Percentiles rank a stretch among this genome's conserved stretches.
Conservation (phyloP, 2,797 vertebrate genomes). For the Molossus molossus region DNA sequence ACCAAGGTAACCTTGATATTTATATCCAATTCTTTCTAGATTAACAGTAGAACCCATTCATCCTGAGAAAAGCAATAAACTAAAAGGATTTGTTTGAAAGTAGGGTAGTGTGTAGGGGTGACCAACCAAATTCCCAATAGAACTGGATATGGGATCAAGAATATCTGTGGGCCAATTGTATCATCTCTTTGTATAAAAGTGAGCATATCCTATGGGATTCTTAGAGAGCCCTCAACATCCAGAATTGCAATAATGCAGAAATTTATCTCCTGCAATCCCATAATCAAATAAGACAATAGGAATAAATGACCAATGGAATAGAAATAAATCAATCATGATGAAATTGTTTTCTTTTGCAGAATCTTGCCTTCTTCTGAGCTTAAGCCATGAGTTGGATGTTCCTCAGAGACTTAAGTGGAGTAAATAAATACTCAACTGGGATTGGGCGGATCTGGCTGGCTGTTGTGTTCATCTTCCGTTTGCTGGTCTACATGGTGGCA, state of each 20-base stretch:
- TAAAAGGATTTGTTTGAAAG: neutral
- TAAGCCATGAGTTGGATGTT: constrained; percentile 94
- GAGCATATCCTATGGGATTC: neutral
- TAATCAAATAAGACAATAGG: neutral
- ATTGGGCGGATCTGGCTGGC: constrained; percentile 94
- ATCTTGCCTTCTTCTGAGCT: constrained; percentile 72
- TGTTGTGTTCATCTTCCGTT: constrained; percentile 93
- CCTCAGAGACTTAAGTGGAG: constrained; percentile 93
- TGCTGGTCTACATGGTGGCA: constrained; percentile 93
- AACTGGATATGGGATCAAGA: neutral
- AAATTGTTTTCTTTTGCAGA: constrained; percentile 84
- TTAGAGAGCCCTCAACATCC: neutral
- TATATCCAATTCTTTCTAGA: neutral
- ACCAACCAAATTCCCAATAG: constrained; percentile 36
- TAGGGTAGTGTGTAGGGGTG: neutral
- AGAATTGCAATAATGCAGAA: neutral
- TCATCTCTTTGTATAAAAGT: neutral
- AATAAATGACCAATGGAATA: neutral
- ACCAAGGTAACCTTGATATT: neutral
- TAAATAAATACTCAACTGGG: constrained; percentile 94
- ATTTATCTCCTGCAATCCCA: neutral
- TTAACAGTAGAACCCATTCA: constrained; percentile 6
- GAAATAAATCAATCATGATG: constrained; percentile 24
- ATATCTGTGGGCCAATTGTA: neutral
- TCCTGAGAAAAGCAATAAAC: neutral